Evolutionary conservation across 2,797 vertebrate species (phyloP), one percentile per base, ranked within the genome.

Genomic region (Halcyon badia): DNA sequence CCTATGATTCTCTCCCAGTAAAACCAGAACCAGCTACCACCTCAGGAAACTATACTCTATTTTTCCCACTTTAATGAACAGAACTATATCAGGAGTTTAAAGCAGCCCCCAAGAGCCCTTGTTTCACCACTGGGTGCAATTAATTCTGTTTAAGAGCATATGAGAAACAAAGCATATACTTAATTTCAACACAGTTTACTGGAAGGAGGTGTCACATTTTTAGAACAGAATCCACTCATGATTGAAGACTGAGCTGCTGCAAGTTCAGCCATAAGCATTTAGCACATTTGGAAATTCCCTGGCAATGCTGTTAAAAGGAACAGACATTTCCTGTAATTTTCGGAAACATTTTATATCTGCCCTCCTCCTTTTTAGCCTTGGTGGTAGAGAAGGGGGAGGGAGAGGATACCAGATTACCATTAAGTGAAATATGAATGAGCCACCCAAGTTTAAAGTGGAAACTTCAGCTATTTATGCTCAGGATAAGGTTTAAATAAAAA

Each of bases 281-380:
- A 95, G 90, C 4, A 9, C 78, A 77, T 84, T 96, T 93, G 97
- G 95, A 97, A 97, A 97, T 93, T 96, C 97, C 96, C 97, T 97
- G 96, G 94, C 97, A 97, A 68, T 33, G 60, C 75, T 92, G 71
- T 89, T 94, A 68, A 92, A 97, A 97, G 83, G 86, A 96, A 80
- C 92, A 96, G 90, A 95, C 64, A 78, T 96, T 97, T 97, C 95
- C 96, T 97, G 96, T 96, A 97, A 95, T 96, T 96, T 96, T 97
- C 83, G 3, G 93, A 94, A 97, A 93, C 61, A 37, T 94, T 96
- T 95, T 93, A 89, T 95, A 94, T 81, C 54, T 66, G n/a, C 44
- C 81, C 87, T 58, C 44, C 66, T 28, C 57, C 70, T 85, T 79
- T 90, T 93, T 84, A 94, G 86, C 61, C 57, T 90, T 68, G 58